Evolutionary conservation across 2,797 vertebrate species (phyloP), one percentile per base, ranked within the genome.

Genomic region (Pangasius sanitwongsei): DNA sequence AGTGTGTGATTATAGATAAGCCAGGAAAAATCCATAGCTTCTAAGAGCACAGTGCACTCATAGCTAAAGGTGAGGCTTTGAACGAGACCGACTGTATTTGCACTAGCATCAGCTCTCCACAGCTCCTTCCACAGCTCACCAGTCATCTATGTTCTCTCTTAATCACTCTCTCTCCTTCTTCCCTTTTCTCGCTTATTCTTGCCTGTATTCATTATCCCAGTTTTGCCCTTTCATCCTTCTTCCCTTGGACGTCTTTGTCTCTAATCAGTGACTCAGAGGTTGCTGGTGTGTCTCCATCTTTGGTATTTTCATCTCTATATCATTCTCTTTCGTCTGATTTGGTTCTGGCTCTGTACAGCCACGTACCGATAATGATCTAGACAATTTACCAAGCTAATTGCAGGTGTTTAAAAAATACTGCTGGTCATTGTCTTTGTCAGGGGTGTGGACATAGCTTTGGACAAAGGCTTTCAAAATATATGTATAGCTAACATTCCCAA

Each of bases 181-280:
- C 34, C 37, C 31, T 61, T 78, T 48, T 34, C 53, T 86, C 59
- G n/a, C 50, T 70, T 9, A 41, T n/a, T 85, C 55, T 74, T 20
- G 57, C 44, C 50, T 59, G 61, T 74, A 41, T 87, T 87, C 88
- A 61, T 83, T 48, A 61, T 87, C 63, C 72, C 77, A 31, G 13
- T 57, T 59, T 81, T 74, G 16, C 37, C 72, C 48, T 85, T 67
- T 81, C 70, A 83, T 85, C 44, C 63, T 63, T 78, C 48, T 63
- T 59, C 74, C 59, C 75, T 80, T 50, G 13, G 50, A 41, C 12
- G n/a, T 72, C 61, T 85, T 86, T 74, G 50, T 87, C 65, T 83
- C 85, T 87, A 75, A 88, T 88, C 55, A 84, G 13, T 41, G 57
- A 75, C 69, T 84, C 57, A 37, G 57, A 84, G n/a, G 37, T 37